Base-by-base conservation (phyloP, 2,113 vertebrate genomes). In the Cynocephalus volans region DNA sequence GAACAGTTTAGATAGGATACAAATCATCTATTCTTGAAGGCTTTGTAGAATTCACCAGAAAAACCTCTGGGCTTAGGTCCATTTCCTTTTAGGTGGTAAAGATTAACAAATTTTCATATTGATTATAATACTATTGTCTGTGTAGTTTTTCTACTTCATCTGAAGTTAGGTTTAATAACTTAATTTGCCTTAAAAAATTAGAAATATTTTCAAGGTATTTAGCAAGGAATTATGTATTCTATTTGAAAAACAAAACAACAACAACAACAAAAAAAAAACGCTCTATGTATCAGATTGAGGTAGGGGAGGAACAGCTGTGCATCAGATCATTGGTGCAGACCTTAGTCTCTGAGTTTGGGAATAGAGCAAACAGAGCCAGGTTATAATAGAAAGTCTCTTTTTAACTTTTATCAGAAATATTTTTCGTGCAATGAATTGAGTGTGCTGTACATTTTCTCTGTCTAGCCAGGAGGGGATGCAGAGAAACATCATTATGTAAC, bases 171-270 rank as follows among this genome's bases (percentile, higher is more conserved):
- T 90, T 93, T 75, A 58, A 75, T 45, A 79, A 82, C 58, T 70
- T 92, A 50, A 90, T 62, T 65, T 73, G 18, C 69, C 24, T 31
- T 26, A 52, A 64, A 75, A 19, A 21, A 24, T 92, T 48, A 72
- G 18, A 92, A 79, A 82, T 50, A 72, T 26, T 72, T 95, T 92
- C 33, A 94, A 86, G 69, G 58, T 23, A 33, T 62, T 87, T 86
- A 77, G 3, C 50, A 87, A 82, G 18, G n/a, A 60, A 31, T 58
- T 82, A 54, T 19, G 52, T 17, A 21, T 92, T 93, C 62, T 62
- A 58, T 45, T 52, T 54, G 70, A 69, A 9, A 90, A 62, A 41
- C 41, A 41, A 41, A 41, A 41, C 41, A 41, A 41, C 41, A 41
- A 41, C 41, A 41, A 3, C 2, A 72, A 33, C 26, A 69, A 69